phyloP scores from a whole-genome alignment of 1,140 invertebrate genomes.

The Epicauta chinensis region DNA sequence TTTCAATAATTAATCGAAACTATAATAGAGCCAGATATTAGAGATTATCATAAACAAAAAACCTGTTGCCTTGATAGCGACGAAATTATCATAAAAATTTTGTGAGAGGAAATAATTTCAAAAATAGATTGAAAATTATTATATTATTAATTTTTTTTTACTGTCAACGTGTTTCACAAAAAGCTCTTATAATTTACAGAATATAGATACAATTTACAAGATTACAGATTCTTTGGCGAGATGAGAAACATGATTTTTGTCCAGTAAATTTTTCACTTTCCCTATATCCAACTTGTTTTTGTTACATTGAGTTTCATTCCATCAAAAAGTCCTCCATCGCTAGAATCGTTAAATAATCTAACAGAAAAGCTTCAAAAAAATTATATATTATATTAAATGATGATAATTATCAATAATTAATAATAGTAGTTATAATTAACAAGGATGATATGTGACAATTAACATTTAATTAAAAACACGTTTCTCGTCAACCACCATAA shows the following conservation, averaged over 20 bases:
- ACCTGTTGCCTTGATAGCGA: too few species aligned
- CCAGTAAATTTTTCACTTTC: neutral
- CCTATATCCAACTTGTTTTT: too few species aligned
- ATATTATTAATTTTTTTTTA: conserved; percentile 15
- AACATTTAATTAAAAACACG: neutral
- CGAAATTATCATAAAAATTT: too few species aligned
- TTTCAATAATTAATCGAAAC: too few species aligned
- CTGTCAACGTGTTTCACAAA: conserved; percentile 39
- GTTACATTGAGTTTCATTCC: neutral
- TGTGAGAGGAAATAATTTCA: too few species aligned
- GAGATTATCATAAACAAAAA: too few species aligned
- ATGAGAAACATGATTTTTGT: conserved; percentile 31
- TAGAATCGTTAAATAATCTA: neutral
- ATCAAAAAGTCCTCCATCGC: neutral
- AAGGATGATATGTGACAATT: conserved; percentile 7
- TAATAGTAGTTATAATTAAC: neutral
- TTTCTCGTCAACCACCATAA: conserved; percentile 27
- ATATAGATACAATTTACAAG: conserved; percentile 36
- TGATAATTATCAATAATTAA: conserved; percentile 1
- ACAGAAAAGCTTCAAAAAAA: conserved; percentile 11
- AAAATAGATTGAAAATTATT: conserved; percentile 33
- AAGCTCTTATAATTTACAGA: conserved; percentile 41
- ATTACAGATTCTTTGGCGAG: conserved; percentile 37
- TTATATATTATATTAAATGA: too few species aligned
- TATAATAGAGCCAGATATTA: too few species aligned